A percentile compares a stretch with the other conserved stretches of the same genome.
Conservation (phyloP, 2,113 vertebrate species). For the Brienomyrus longianalis region DNA sequence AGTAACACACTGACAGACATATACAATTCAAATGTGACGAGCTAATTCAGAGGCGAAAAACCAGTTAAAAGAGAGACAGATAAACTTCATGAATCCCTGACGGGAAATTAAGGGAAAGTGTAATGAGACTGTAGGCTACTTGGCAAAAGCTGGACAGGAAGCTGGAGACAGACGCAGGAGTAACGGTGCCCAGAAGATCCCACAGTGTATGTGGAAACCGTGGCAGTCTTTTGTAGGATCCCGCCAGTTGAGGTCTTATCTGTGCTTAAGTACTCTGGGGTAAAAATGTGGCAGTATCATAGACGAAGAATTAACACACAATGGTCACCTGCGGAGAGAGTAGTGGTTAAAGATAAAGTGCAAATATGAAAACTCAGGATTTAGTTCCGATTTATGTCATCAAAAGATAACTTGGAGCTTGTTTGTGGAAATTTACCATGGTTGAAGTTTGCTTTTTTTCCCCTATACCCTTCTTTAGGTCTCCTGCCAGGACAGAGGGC, state of each 20-base stretch:
- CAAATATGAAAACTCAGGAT: neutral
- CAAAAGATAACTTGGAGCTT: neutral
- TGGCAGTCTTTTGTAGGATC: neutral
- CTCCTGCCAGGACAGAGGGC: neutral
- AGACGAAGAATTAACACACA: neutral
- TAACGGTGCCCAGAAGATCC: neutral
- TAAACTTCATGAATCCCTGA: neutral
- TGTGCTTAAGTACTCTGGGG: neutral
- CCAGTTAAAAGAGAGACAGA: neutral
- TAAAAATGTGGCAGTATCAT: neutral
- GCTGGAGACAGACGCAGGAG: neutral
- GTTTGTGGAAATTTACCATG: neutral
- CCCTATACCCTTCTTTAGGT: neutral
- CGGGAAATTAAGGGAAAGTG: neutral
- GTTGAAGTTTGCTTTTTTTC: neutral
- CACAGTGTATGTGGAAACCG: neutral
- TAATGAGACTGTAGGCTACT: neutral
- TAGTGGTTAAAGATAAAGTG: neutral
- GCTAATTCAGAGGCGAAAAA: neutral
- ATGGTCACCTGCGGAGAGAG: neutral
- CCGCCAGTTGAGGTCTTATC: neutral
- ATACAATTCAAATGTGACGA: neutral
- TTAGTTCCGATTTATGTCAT: neutral
- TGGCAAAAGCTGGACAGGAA: neutral
- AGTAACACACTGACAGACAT: neutral